phyloP scores from a whole-genome alignment of 2,797 vertebrate genomes.

The Rhinoraja longicauda region DNA sequence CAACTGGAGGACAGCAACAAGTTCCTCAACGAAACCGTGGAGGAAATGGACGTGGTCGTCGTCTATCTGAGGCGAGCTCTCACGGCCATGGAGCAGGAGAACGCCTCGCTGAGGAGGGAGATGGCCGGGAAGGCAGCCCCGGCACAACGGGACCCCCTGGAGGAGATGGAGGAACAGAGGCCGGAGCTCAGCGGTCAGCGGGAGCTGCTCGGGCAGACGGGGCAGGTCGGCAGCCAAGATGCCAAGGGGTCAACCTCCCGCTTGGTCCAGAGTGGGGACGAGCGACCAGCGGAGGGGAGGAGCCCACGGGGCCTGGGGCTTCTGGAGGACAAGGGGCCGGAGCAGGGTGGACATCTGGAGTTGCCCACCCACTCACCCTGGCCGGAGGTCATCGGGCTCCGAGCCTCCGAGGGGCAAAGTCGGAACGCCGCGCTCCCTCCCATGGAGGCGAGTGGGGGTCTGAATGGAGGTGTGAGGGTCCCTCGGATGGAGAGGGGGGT shows the following conservation, averaged over 20 bases:
- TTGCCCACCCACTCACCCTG: too few relatives aligned
- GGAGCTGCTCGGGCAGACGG: background rate
- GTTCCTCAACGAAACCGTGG: background rate
- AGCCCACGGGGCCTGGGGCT: constrained; percentile 15
- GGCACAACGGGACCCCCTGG: background rate
- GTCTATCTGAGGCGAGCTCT: accelerated
- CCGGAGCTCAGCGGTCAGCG: background rate
- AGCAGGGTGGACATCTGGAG: too few relatives aligned
- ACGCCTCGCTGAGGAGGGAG: background rate
- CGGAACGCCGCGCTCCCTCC: too few relatives aligned
- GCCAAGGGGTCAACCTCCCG: constrained; percentile 2
- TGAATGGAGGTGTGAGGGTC: background rate
- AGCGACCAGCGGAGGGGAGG: constrained; percentile 21
- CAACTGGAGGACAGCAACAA: background rate
- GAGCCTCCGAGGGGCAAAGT: background rate
- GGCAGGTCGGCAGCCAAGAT: background rate
- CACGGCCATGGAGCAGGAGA: background rate
- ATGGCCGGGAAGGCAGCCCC: background rate
- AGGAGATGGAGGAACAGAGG: background rate
- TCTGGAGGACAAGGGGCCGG: too few relatives aligned
- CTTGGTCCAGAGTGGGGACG: background rate
- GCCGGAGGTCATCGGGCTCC: constrained; percentile 10
- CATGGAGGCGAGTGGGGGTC: background rate
- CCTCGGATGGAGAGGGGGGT: constrained; percentile 42
- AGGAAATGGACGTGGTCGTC: background rate